Conservation (phyloP, 2,113 vertebrate species). For the Lepus timidus region DNA sequence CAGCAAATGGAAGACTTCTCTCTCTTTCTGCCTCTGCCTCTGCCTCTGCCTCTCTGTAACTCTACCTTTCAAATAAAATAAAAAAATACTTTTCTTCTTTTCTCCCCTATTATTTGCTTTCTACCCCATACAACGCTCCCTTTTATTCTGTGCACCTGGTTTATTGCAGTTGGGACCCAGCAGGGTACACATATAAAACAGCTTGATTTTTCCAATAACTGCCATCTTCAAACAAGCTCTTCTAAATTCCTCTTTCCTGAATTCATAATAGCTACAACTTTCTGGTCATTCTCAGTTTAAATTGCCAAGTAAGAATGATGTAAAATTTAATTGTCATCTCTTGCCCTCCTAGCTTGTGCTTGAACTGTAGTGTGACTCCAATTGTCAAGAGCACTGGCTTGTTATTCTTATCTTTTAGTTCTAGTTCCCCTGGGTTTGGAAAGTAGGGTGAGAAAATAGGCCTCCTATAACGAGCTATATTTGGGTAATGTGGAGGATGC, state of each 20-base stretch:
- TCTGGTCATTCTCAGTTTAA: not conserved
- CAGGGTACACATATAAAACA: not conserved
- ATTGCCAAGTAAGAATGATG: not conserved
- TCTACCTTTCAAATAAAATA: too few species aligned
- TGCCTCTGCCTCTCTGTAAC: too few species aligned
- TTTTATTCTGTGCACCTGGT: not conserved
- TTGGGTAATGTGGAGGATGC: not conserved
- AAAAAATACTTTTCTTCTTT: not conserved
- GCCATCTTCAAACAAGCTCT: not conserved
- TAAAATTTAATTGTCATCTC: not conserved
- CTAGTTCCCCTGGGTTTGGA: not conserved
- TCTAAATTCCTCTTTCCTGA: not conserved
- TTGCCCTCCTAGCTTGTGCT: not conserved
- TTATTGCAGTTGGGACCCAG: not conserved
- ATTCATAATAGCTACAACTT: not conserved
- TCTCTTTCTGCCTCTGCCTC: too few species aligned
- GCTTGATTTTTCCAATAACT: not conserved
- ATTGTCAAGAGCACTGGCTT: not conserved
- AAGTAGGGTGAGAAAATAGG: not conserved
- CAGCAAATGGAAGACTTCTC: too few species aligned
- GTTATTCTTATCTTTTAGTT: not conserved
- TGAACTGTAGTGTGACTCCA: not conserved
- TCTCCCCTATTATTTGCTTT: not conserved
- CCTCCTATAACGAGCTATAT: not conserved
- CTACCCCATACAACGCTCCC: not conserved